Conservation (phyloP, 2,888 invertebrate genomes). For the Cerceris ruficornis region DNA sequence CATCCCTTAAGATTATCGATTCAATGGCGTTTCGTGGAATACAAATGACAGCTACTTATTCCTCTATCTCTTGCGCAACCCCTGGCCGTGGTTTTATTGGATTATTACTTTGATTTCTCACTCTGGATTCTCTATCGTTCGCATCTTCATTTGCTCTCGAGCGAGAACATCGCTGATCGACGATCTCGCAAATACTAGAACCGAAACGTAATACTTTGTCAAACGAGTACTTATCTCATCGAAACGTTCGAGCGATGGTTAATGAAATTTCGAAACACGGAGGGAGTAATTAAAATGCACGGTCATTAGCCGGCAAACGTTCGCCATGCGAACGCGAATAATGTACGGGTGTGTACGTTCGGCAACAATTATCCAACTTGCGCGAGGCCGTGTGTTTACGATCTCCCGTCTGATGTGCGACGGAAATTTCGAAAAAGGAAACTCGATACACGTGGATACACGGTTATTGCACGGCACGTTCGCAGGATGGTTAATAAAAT, state of each 20-base stretch:
- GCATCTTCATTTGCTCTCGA: too few species aligned
- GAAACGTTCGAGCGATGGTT: background rate
- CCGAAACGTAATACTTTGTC: too few species aligned
- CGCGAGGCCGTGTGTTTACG: too few species aligned
- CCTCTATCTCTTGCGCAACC: slow-evolving; percentile 44
- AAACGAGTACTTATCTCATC: background rate
- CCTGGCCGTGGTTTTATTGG: slow-evolving; percentile 45
- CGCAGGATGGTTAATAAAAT: slow-evolving; percentile 7
- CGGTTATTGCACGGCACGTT: too few species aligned
- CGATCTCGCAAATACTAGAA: slow-evolving; percentile 28
- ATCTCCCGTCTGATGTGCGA: background rate
- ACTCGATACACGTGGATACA: background rate
- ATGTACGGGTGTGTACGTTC: too few species aligned
- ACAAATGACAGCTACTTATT: slow-evolving; percentile 49
- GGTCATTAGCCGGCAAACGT: background rate
- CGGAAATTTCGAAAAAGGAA: background rate
- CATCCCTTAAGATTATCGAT: slow-evolving; percentile 51
- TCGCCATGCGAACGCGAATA: background rate
- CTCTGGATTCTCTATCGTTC: slow-evolving; percentile 14
- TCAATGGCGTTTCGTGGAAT: slow-evolving; percentile 39
- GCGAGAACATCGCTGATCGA: too few species aligned
- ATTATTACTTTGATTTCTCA: slow-evolving; percentile 55
- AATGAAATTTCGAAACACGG: too few species aligned
- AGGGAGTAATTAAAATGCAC: too few species aligned
- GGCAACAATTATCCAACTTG: too few species aligned